Percentiles rank a stretch among this genome's conserved stretches.
Conservation (phyloP, 2,113 vertebrate genomes). For the Embiotoca jacksoni region DNA sequence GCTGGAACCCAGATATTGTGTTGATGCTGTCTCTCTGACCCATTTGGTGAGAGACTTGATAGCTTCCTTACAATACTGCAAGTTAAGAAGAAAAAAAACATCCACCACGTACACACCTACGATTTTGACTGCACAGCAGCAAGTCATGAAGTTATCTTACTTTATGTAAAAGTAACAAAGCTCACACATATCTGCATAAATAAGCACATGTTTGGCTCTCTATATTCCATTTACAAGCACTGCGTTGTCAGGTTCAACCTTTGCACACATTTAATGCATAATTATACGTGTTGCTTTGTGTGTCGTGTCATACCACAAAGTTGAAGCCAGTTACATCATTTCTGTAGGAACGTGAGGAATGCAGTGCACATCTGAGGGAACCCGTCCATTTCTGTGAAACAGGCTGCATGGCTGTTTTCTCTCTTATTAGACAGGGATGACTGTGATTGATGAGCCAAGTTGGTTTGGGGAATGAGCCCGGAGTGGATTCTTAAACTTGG, state of each 20-base stretch:
- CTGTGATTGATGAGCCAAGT: slow-evolving; percentile 11
- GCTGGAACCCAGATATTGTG: slow-evolving; percentile 15
- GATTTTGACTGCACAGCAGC: not conserved
- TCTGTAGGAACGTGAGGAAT: slow-evolving; percentile 48
- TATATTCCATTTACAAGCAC: not conserved
- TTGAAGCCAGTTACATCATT: not conserved
- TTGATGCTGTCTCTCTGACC: slow-evolving; percentile 36
- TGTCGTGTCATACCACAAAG: slow-evolving; percentile 2
- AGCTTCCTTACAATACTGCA: not conserved
- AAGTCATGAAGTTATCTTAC: not conserved
- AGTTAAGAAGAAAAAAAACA: not conserved
- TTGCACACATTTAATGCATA: not conserved
- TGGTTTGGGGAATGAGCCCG: slow-evolving; percentile 22
- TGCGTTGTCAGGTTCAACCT: not conserved
- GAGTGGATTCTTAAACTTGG: slow-evolving; percentile 25
- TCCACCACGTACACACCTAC: not conserved
- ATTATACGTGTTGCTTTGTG: not conserved
- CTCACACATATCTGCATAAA: not conserved
- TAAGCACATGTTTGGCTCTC: not conserved
- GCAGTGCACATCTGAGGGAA: slow-evolving; percentile 9
- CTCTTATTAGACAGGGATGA: slow-evolving; percentile 5
- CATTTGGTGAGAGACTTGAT: slow-evolving; percentile 22
- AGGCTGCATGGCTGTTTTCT: slow-evolving; percentile 2
- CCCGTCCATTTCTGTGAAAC: slow-evolving; percentile 16
- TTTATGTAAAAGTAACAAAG: not conserved